phyloP scores from a whole-genome alignment of 2,797 vertebrate genomes.

The Gambelia wislizenii region DNA sequence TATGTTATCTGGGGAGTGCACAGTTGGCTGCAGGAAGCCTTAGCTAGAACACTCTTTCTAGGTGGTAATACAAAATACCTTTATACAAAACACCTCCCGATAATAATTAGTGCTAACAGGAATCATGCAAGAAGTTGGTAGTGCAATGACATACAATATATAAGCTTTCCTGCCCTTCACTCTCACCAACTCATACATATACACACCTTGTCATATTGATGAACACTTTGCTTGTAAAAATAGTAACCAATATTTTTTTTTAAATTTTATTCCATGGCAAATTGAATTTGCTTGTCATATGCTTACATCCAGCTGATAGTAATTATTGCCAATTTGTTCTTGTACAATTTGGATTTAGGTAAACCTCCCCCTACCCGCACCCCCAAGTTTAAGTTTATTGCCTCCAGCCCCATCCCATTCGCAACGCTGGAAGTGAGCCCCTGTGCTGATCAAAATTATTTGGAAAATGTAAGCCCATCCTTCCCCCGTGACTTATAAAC shows the following conservation, averaged over 20 bases:
- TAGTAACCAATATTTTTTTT: background rate
- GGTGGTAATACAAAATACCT: too few species aligned
- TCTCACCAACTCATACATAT: background rate
- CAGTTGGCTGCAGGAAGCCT: too few species aligned
- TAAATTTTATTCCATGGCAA: background rate
- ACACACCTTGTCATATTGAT: background rate
- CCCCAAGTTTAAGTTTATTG: background rate
- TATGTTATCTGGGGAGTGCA: too few species aligned
- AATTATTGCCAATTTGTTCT: slow-evolving; percentile 5
- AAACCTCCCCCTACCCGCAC: background rate
- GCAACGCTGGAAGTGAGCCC: background rate
- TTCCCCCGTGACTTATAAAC: too few species aligned
- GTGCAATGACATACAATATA: background rate
- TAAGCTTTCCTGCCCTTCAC: background rate
- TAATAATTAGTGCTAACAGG: too few species aligned
- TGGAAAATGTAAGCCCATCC: background rate
- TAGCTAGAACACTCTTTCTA: too few species aligned
- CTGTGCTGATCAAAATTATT: background rate
- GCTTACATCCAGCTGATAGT: background rate
- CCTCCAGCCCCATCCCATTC: background rate
- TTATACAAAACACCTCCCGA: too few species aligned
- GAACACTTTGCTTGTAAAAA: background rate
- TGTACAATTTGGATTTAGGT: background rate
- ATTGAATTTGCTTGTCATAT: background rate
- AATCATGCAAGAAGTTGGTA: background rate